Percentiles rank a stretch among this genome's conserved stretches.
phyloP scores from a whole-genome alignment of 2,113 vertebrate species.

The Rostratula benghalensis region DNA sequence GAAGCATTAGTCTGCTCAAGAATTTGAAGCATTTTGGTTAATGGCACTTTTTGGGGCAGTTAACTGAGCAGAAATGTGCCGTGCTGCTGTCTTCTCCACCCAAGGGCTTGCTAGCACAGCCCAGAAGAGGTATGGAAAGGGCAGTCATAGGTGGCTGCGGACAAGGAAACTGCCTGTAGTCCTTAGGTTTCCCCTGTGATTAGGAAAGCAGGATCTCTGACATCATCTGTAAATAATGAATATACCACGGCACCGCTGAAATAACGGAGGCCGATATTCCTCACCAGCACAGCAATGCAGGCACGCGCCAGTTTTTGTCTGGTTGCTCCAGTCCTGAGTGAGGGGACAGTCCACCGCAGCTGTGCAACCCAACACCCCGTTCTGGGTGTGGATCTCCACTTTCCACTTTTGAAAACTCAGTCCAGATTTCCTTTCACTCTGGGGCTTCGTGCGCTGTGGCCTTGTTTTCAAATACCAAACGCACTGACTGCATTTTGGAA shows the following conservation, averaged over 20 bases:
- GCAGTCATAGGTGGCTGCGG: not conserved
- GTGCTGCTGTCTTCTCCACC: rapidly evolving
- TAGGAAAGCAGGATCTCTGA: not conserved
- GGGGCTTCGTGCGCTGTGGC: not conserved
- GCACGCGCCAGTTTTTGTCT: not conserved
- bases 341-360: not conserved
- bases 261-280: not conserved
- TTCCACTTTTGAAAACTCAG: slow-evolving; percentile 30
- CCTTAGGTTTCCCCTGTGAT: not conserved
- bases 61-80: not conserved
- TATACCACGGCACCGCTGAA: not conserved
- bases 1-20: not conserved
- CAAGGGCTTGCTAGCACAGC: not conserved
- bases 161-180: not conserved
- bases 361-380: slow-evolving; percentile 14
- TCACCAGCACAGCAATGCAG: not conserved
- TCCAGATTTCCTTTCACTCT: slow-evolving; percentile 44
- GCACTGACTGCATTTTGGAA: slow-evolving; percentile 37
- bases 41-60: not conserved
- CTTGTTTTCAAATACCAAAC: slow-evolving; percentile 33
- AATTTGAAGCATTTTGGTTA: not conserved
- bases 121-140: not conserved
- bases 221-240: not conserved
- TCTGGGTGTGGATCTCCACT: not conserved
- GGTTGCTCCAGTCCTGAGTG: not conserved